Evolutionary conservation across 1,140 invertebrate species (phyloP).

Genomic region (Danaus plexippus): DNA sequence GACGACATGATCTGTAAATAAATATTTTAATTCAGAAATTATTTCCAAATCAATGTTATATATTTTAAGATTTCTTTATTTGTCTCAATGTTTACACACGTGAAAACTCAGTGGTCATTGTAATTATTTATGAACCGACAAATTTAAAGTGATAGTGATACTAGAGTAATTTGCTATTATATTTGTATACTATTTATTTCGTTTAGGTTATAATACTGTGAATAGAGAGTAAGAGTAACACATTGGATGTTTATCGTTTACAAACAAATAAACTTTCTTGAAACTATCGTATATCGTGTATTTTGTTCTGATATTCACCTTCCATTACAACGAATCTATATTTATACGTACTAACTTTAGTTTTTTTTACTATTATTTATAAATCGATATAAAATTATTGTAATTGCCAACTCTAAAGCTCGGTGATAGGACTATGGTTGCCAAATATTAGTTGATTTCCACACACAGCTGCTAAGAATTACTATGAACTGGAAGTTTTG

Average conservation of each 20-base stretch:
- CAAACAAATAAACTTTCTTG: constrained; percentile 60
- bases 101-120: constrained; percentile 20
- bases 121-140: constrained; percentile 34
- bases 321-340: too few species aligned
- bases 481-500: too few species aligned
- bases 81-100: constrained; percentile 11
- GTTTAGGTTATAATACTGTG: constrained; percentile 50
- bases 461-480: too few species aligned
- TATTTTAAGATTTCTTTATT: constrained; percentile 9
- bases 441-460: too few species aligned
- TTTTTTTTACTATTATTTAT: too few species aligned
- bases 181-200: constrained; percentile 66
- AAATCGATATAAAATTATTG: too few species aligned
- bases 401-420: too few species aligned
- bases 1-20: not conserved
- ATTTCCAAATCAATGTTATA: not conserved
- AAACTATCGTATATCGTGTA: constrained; percentile 14
- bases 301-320: too few species aligned
- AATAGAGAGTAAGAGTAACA: constrained; percentile 54
- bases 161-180: constrained; percentile 62
- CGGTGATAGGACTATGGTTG: too few species aligned
- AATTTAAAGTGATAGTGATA: constrained; percentile 65
- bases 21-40: too few species aligned
- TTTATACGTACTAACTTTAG: too few species aligned
- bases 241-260: constrained; percentile 63